phyloP scores from a whole-genome alignment of 2,797 vertebrate species.

The Gobionotothen gibberifrons region DNA sequence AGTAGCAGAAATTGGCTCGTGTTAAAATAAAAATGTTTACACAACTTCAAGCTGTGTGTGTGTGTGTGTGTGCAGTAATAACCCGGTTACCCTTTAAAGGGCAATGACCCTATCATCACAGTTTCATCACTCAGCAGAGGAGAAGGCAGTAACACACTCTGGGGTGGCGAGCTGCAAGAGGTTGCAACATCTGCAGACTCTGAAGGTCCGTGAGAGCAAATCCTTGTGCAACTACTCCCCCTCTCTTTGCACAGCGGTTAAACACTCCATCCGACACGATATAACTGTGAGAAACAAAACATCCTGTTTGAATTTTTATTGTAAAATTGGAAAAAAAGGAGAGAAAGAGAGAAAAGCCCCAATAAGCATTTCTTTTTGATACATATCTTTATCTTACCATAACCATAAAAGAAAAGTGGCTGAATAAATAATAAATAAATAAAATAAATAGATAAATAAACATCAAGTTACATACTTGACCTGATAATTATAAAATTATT shows the following conservation, averaged over 20 bases:
- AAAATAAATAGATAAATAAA: conserved; percentile 62
- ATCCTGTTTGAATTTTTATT: conserved; percentile 89
- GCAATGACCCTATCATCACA: conserved; percentile 19
- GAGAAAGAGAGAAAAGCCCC: conserved; percentile 89
- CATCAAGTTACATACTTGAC: conserved; percentile 81
- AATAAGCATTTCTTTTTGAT: conserved; percentile 87
- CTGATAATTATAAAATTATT: conserved; percentile 81
- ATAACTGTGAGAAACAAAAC: conserved; percentile 58
- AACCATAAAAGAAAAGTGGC: conserved; percentile 76
- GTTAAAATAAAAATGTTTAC: conserved; percentile 5
- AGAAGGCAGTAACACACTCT: conserved; percentile 12
- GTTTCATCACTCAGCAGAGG: conserved; percentile 25
- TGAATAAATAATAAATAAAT: conserved; percentile 72
- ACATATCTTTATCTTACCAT: conserved; percentile 85
- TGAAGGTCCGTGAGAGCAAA: conserved; percentile 30
- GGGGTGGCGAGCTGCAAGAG: conserved; percentile 23
- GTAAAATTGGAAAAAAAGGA: conserved; percentile 92
- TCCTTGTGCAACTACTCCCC: conserved; percentile 54
- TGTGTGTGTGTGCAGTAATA: conserved; percentile 6
- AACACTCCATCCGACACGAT: conserved; percentile 12
- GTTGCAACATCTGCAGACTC: conserved; percentile 34
- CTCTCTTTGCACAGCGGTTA: conserved; percentile 21
- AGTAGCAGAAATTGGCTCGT: background rate
- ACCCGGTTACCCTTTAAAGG: conserved; percentile 13
- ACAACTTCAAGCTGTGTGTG: conserved; percentile 13